These are phyloP conservation scores for Dorcus hopei DNA, from an alignment of 2,888 invertebrate species.

Conservation along the genomic window DNA sequence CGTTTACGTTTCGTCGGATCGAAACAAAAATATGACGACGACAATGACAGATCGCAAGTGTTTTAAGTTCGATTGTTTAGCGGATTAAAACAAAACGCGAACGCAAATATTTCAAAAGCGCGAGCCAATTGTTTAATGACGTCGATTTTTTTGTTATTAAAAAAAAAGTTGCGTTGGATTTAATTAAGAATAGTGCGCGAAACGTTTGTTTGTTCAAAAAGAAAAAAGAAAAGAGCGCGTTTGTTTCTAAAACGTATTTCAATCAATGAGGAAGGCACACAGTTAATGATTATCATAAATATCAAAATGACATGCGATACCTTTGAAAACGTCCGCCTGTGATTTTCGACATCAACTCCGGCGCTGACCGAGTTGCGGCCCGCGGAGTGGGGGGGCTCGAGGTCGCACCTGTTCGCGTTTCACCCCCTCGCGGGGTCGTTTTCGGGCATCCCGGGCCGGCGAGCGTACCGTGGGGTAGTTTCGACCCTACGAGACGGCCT, in stretches of 20 bases:
- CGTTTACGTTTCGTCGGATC: too few relatives aligned
- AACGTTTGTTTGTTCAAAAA: too few relatives aligned
- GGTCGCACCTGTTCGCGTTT: conserved; percentile 46
- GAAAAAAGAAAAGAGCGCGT: too few relatives aligned
- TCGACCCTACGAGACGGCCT: not conserved
- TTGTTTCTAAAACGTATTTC: not conserved
- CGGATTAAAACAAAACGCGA: too few relatives aligned
- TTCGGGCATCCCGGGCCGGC: conserved; percentile 16
- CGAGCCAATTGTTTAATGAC: too few relatives aligned
- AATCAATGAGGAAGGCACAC: conserved; percentile 23
- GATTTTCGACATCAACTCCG: conserved; percentile 43
- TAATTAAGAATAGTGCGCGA: too few relatives aligned
- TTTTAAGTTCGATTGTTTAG: too few relatives aligned
- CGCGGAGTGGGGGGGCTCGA: conserved; percentile 34
- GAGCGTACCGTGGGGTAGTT: conserved; percentile 23
- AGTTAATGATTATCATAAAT: conserved; percentile 34
- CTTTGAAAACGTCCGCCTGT: conserved; percentile 39
- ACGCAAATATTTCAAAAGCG: too few relatives aligned
- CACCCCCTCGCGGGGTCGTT: conserved; percentile 37
- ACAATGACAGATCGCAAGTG: too few relatives aligned
- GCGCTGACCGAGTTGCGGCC: conserved; percentile 36
- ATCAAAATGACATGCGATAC: conserved; percentile 41
- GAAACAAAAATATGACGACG: too few relatives aligned
- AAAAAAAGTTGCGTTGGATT: too few relatives aligned
- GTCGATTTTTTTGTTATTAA: too few relatives aligned